These are phyloP conservation scores for Terrapene triunguis DNA, from an alignment of 2,113 vertebrate genomes.

Conservation along the genomic window DNA sequence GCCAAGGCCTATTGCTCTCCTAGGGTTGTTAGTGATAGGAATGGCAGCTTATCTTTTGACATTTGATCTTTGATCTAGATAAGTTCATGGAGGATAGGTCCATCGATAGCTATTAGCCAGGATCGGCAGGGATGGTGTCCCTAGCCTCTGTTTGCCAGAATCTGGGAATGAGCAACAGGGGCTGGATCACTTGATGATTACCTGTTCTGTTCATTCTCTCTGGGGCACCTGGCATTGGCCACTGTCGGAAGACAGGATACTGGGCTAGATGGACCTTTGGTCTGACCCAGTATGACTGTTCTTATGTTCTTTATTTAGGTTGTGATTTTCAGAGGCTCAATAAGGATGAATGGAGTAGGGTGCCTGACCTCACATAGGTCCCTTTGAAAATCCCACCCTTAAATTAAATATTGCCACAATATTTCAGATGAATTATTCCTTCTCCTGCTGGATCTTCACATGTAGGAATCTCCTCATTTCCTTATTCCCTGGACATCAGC, in stretches of 20 bases:
- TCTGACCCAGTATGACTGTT: no score
- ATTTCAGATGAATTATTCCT: not conserved
- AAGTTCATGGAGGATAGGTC: no score
- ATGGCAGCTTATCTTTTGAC: not conserved
- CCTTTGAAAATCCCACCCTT: not conserved
- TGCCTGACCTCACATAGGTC: not conserved
- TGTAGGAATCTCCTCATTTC: not conserved
- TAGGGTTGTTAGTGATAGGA: not conserved
- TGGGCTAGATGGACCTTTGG: no score
- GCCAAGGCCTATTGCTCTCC: not conserved
- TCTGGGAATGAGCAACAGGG: no score
- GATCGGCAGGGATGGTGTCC: no score
- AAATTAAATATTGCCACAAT: not conserved
- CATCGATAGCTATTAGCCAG: no score
- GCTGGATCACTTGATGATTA: no score
- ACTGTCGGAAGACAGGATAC: no score
- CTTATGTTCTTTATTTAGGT: not conserved
- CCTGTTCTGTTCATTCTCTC: no score
- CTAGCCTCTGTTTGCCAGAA: no score
- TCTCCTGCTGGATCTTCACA: not conserved
- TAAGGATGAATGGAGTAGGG: not conserved
- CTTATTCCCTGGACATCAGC: not conserved
- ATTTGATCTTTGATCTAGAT: no score
- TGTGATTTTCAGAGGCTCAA: not conserved
- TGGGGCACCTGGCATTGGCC: no score